A percentile compares a stretch with the other conserved stretches of the same genome.
Evolutionary conservation across 2,797 vertebrate genomes (phyloP).

Genomic region (Chiloscyllium punctatum): DNA sequence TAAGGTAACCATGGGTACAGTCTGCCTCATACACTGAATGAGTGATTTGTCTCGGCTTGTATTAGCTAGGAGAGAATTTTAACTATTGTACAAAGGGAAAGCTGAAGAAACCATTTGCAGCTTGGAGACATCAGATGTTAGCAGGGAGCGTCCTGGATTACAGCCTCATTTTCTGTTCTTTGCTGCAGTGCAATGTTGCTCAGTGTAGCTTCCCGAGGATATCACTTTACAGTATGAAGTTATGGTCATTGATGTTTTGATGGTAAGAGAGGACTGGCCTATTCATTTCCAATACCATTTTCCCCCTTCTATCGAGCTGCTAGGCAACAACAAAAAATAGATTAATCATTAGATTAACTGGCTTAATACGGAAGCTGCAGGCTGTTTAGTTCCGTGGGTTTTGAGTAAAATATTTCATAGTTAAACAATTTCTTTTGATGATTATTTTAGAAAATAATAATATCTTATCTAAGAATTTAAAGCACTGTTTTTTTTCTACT

Average conservation of each 20-base stretch:
- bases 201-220: background rate
- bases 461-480: conserved; percentile 2
- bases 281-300: background rate
- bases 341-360: background rate
- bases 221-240: background rate
- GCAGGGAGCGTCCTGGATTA: conserved; percentile 27
- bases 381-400: background rate
- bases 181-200: conserved; percentile 34
- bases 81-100: conserved; percentile 25
- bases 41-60: conserved; percentile 32
- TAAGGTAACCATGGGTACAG: conserved; percentile 34
- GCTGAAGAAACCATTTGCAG: conserved; percentile 32
- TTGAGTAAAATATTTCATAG: background rate
- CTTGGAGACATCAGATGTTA: conserved; percentile 27
- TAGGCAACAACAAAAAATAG: conserved; percentile 10
- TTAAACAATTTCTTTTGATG: background rate
- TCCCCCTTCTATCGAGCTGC: background rate
- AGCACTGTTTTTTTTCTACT: background rate
- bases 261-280: background rate
- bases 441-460: background rate
- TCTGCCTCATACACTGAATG: conserved; percentile 15
- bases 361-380: background rate
- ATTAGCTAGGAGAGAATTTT: conserved; percentile 29
- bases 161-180: background rate
- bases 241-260: conserved; percentile 31